A percentile compares a stretch with the other conserved stretches of the same genome.
Evolutionary conservation across 2,797 vertebrate genomes (phyloP).

Genomic region (Vireo griseus): DNA sequence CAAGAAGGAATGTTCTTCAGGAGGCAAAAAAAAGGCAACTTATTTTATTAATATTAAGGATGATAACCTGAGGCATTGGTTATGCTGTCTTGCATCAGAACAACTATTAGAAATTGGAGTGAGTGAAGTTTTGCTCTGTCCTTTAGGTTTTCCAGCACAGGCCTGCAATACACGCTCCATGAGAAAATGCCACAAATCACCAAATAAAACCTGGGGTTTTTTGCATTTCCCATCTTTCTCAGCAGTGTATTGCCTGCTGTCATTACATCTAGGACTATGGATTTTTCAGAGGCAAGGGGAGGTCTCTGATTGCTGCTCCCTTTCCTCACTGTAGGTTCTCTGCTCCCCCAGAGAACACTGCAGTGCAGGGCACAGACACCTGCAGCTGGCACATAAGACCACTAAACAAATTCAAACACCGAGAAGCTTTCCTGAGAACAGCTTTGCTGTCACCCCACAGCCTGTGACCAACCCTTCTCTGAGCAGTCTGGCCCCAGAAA

Average conservation of each 20-base stretch:
- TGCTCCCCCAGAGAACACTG: background rate
- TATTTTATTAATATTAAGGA: background rate
- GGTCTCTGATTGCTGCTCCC: background rate
- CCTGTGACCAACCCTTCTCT: background rate
- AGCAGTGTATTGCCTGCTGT: background rate
- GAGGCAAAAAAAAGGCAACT: background rate
- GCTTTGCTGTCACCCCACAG: background rate
- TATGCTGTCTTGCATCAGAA: background rate
- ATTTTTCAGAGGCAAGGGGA: background rate
- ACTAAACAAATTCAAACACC: background rate
- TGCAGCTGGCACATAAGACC: background rate
- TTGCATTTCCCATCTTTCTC: background rate
- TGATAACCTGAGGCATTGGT: background rate
- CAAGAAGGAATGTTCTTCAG: background rate
- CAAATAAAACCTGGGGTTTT: accelerated
- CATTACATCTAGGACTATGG: background rate
- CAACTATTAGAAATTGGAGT: accelerated
- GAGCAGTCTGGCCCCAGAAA: background rate
- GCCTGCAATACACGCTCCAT: background rate
- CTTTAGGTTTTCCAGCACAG: background rate
- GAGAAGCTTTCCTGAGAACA: background rate
- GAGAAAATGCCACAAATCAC: background rate
- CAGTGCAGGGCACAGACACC: background rate
- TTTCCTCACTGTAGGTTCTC: background rate
- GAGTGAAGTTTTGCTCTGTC: background rate